Evolutionary conservation across 2,113 vertebrate genomes (phyloP).

Genomic region (Corynorhinus townsendii): DNA sequence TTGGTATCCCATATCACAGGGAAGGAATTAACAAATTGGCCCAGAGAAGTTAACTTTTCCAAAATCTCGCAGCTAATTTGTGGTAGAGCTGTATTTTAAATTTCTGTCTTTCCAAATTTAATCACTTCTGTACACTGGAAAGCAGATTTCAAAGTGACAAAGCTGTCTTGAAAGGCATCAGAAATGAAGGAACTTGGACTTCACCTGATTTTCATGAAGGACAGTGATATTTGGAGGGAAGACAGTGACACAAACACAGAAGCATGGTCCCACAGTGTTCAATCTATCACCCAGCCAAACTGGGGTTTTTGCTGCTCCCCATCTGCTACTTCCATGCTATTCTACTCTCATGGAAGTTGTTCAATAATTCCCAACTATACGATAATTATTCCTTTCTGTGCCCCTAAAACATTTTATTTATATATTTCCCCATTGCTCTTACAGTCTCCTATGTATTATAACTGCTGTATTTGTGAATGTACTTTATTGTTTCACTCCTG

Average conservation of each 20-base stretch:
- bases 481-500: background rate
- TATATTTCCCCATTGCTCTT: background rate
- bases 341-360: background rate
- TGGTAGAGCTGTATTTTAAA: background rate
- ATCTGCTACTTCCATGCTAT: background rate
- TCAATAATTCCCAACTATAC: background rate
- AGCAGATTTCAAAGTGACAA: background rate
- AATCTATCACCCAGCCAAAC: background rate
- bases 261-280: background rate
- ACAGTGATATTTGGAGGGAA: background rate
- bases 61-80: background rate
- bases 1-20: background rate
- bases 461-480: background rate
- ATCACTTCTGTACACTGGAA: background rate
- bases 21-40: conserved; percentile 18
- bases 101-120: conserved; percentile 9
- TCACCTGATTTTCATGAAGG: background rate
- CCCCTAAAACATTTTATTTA: background rate
- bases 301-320: background rate
- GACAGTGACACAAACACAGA: background rate
- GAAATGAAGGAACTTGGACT: background rate
- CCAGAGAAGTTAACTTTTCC: background rate
- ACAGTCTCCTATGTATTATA: background rate
- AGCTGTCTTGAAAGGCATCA: background rate
- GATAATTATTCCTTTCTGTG: background rate